phyloP scores from a whole-genome alignment of 2,888 invertebrate species.

The Tenthredo amoena region DNA sequence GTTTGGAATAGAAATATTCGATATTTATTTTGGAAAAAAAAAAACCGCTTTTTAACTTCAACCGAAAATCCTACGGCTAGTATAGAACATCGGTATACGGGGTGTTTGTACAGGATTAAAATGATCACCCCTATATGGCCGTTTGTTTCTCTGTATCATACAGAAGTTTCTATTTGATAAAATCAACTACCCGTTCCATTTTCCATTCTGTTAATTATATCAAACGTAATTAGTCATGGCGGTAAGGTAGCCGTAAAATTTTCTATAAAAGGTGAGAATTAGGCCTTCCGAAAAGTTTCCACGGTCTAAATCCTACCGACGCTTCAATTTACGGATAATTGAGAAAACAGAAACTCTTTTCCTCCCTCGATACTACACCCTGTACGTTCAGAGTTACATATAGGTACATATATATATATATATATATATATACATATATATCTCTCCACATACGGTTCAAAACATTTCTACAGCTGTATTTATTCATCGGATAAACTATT shows the following conservation, averaged over 20 bases:
- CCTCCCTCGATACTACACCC: not conserved
- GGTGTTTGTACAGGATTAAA: not conserved
- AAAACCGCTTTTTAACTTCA: not conserved
- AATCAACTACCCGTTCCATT: not conserved
- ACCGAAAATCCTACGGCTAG: not conserved
- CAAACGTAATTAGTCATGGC: not conserved
- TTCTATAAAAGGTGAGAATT: not conserved
- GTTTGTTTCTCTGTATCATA: not conserved
- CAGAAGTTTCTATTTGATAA: not conserved
- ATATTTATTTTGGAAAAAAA: not conserved
- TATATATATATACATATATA: slow-evolving; percentile 11
- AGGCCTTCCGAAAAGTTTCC: not conserved
- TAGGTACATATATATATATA: not conserved
- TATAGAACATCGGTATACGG: not conserved
- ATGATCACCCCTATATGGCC: not conserved
- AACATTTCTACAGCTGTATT: slow-evolving; percentile 7
- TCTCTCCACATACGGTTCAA: not conserved
- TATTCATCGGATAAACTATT: slow-evolving; percentile 44
- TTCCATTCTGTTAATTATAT: not conserved
- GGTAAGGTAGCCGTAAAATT: not conserved
- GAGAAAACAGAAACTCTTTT: not conserved
- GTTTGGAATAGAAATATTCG: not conserved
- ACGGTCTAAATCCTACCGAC: not conserved
- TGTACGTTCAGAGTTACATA: not conserved
- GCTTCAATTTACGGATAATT: not conserved